Percentiles rank a stretch among this genome's conserved stretches.
Conservation (phyloP, 2,113 vertebrate species). For the Corynorhinus townsendii region DNA sequence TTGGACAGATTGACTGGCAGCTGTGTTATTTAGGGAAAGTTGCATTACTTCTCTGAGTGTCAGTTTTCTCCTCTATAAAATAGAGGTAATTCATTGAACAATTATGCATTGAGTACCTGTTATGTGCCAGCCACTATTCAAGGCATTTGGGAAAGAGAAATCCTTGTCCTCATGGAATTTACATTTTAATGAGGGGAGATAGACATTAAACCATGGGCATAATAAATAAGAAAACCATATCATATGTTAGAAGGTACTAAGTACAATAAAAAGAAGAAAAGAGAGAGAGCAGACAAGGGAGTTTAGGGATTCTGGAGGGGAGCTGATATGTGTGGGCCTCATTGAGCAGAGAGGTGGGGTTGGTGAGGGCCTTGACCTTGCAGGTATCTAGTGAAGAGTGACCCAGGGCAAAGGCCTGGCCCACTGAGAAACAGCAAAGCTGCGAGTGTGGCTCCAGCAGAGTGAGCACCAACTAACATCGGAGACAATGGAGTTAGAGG, state of each 20-base stretch:
- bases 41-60: neutral
- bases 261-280: neutral
- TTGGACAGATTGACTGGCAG: neutral
- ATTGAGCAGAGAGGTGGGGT: neutral
- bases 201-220: neutral
- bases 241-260: neutral
- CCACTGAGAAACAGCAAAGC: neutral
- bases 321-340: neutral
- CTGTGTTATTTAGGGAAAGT: neutral
- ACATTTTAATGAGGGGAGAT: neutral
- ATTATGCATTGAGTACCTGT: neutral
- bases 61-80: neutral
- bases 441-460: neutral
- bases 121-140: neutral
- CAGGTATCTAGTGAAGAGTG: neutral
- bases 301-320: neutral
- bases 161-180: neutral
- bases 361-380: neutral
- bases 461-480: neutral
- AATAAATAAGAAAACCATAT: neutral
- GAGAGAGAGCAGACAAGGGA: neutral
- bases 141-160: slow-evolving; percentile 11
- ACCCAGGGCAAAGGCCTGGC: neutral
- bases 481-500: neutral
- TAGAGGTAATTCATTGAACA: neutral